Base-by-base conservation (phyloP, 2,797 vertebrate genomes). In the Diglossa cyanea region DNA sequence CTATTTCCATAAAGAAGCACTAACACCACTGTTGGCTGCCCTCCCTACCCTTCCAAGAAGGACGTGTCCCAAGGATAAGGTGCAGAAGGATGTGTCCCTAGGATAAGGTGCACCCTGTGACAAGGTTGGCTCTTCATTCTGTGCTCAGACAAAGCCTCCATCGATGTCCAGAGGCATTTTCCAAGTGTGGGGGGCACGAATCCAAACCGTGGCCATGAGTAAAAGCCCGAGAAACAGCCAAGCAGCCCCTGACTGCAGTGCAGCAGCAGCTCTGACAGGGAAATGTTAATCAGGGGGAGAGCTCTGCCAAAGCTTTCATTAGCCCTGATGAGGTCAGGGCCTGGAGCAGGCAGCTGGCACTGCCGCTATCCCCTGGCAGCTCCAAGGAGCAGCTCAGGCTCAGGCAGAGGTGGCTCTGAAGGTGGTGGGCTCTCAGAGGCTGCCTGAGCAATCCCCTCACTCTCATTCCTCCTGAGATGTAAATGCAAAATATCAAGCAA, bases 181-280 rank as follows among this genome's bases (percentile, higher is more conserved):
- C 25, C 67, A 35, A 47, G 58, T 1, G 54, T 10, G 21, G 23
- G 40, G 40, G 48, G 17, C 76, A 73, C 2, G 1, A 50, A 54
- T 25, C 68, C 68, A 73, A 31, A 28, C 19, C 2, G 15, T 2
- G 11, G 42, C 13, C 1, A 13, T 4, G 53, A 67, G 88, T 50
- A 58, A 65, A 75, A 18, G 66, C 30, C 78, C 8, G 26, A 72
- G 62, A 50, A 83, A 40, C 57, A 70, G 72, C 60, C 62, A 13
- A 37, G 7, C 39, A 74, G 6, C n/a, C 31, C 53, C 23, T 5
- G 20, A n/a, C 20, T 13, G 8, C 54, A 37, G 71, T 0, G 0
- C 4, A 3, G 51, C 17, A 61, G 62, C 15, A 51, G 62, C 58
- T 86, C 83, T n/a, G 40, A 23, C 17, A 30, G 54, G 42, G 79